Conservation (phyloP, 2,888 invertebrate species). For the Hylaea fasciaria region DNA sequence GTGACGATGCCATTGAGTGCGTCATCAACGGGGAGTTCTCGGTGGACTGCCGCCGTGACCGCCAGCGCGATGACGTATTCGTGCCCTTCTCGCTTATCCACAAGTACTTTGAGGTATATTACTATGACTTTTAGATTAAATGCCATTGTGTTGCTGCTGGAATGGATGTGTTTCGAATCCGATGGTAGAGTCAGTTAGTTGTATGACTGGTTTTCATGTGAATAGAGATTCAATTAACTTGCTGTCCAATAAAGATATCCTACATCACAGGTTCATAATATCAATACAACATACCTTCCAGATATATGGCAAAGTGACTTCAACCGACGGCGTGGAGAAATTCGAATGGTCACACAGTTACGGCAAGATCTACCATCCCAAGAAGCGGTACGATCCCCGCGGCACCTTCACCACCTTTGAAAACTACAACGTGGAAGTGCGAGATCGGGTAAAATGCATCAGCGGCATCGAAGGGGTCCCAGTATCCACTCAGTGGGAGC, state of each 20-base stretch:
- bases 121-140: too few relatives aligned
- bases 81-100: conserved; percentile 96
- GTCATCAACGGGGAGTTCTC: conserved; percentile 94
- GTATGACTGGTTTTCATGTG: too few relatives aligned
- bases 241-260: too few relatives aligned
- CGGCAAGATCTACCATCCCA: conserved; percentile 95
- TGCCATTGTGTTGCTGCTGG: too few relatives aligned
- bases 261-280: too few relatives aligned
- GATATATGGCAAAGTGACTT: conserved; percentile 94
- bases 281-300: too few relatives aligned
- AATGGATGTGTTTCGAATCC: too few relatives aligned
- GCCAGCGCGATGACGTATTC: conserved; percentile 91
- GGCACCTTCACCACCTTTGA: conserved; percentile 98
- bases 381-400: conserved; percentile 93
- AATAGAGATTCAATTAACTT: too few relatives aligned
- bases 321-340: conserved; percentile 89
- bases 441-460: conserved; percentile 98
- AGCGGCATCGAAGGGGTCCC: conserved; percentile 97
- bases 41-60: conserved; percentile 90
- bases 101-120: conserved; percentile 96
- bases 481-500: conserved; percentile 98
- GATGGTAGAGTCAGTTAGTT: too few relatives aligned
- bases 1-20: conserved; percentile 90
- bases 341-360: conserved; percentile 98
- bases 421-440: conserved; percentile 98